Conservation (phyloP, 2,888 invertebrate genomes). For the Microctonus aethiopoides region DNA sequence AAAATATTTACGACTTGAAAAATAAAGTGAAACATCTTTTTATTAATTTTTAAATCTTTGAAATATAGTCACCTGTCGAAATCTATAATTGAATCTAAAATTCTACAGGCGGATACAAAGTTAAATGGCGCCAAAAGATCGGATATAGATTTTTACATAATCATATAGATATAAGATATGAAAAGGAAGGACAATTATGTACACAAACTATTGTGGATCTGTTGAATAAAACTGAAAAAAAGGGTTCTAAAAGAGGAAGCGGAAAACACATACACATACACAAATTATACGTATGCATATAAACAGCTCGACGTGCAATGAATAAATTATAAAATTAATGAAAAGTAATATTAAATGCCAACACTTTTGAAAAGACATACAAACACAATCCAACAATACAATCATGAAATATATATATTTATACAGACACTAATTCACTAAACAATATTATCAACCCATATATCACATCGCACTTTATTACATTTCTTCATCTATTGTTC, state of each 20-base stretch:
- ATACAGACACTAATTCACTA: neutral
- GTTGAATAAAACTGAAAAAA: neutral
- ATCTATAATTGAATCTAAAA: conserved; percentile 47
- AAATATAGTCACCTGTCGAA: conserved; percentile 43
- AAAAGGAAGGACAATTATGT: neutral
- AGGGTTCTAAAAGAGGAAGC: neutral
- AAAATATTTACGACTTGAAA: too few species aligned
- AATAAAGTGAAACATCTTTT: neutral
- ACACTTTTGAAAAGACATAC: neutral
- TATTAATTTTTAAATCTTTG: conserved; percentile 16
- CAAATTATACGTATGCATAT: neutral
- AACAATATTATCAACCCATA: neutral
- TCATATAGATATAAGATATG: conserved; percentile 4
- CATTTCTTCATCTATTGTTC: neutral
- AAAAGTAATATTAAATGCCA: neutral
- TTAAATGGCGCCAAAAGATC: conserved; percentile 10
- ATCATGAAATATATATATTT: too few species aligned
- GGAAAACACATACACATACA: neutral
- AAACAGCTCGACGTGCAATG: neutral
- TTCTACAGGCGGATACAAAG: conserved; percentile 21
- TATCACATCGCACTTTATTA: neutral
- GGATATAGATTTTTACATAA: neutral
- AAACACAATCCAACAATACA: neutral
- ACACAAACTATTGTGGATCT: neutral
- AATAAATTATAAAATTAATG: neutral